Evolutionary conservation across 2,797 vertebrate genomes (phyloP), one percentile per base, ranked within the genome.

Genomic region (Sparus aurata): DNA sequence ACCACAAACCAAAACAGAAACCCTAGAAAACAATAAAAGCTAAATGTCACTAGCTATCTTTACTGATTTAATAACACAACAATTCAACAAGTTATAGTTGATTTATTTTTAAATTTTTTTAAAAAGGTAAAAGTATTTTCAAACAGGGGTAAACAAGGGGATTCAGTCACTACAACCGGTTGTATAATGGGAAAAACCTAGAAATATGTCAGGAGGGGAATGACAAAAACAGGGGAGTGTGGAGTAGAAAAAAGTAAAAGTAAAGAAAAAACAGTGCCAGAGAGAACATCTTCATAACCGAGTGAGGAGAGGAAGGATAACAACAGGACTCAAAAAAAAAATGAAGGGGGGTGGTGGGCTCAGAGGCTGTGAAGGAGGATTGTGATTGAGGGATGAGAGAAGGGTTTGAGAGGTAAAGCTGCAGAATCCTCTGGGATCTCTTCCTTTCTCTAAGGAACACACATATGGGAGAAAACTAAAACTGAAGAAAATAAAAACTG

Each of bases 351-450:
- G 73, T 57, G 69, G 45, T 79, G 45, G 73, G 79, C 69, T 57
- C 2, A 12, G 70, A 47, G 57, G 60, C 27, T 62, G 55, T 49
- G 66, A 79, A 77, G 78, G 55, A 71, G 71, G 75, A 69, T 27
- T 78, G 69, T 78, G 84, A 87, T 75, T 82, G 80, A 89, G 80
- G 83, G 69, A 86, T 73, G 78, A 83, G 59, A 75, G 71, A 74
- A 25, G 41, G 77, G 61, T 76, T 82, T 54, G 69, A 84, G 59
- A 76, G 55, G 76, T 76, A 77, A 84, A 80, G 65, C 85, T 73
- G 53, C 55, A 69, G 25, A 87, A 67, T 83, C 77, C 70, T 27
- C 16, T n/a, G 45, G 49, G 71, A 77, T 80, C 41, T 63, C 13
- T 69, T 13, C 47, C 4, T 53, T 1, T 15, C 47, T 55, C 50